Evolutionary conservation across 2,113 vertebrate species (phyloP), one percentile per base, ranked within the genome.

Genomic region (Sphaerodactylus townsendi): DNA sequence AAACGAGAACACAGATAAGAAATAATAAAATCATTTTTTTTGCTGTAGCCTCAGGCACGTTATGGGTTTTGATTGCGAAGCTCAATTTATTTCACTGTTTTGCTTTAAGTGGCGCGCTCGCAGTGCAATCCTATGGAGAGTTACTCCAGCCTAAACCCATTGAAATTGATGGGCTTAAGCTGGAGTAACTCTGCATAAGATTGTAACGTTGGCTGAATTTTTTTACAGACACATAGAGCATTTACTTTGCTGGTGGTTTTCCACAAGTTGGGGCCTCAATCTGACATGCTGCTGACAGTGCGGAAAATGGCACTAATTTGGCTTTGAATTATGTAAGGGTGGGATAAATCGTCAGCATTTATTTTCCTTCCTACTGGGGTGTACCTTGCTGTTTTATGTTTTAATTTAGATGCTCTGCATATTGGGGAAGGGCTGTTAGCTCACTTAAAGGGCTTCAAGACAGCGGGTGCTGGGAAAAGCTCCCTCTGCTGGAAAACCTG

Each of bases 71-170:
- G 14, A 0, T 85, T 86, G 68, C 75, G 79, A 88, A 91, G 69
- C 37, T 66, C 88, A 83, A 59, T 86, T 33, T 64, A 87, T 86
- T 90, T 85, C 79, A 90, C 82, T 86, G 87, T 86, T 77, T 90
- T 83, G 77, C 85, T 90, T 79, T 88, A 85, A 82, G 88, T 77
- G 72, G 88, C 59, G 87, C 88, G 82, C 88, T 91, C 14, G 53
- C 53, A 56, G 53, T 56, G 21, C 53, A 56, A 56, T 56, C 53
- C 53, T 56, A 23, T 21, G 53, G 19, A 23, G 21, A 56, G 17
- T 56, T 56, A 56, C 53, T 23, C 53, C 53, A 56, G 19, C 23
- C 53, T 56, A 56, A 56, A 56, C 53, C 21, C 53, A 56, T 23
- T 56, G 53, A 56, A 56, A 5, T 56, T 2, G 23, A 56, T 56